A percentile compares a stretch with the other conserved stretches of the same genome.
These are phyloP conservation scores for Drosophila kuntzei DNA, from an alignment of 2,888 invertebrate species.

Conservation along the genomic window DNA sequence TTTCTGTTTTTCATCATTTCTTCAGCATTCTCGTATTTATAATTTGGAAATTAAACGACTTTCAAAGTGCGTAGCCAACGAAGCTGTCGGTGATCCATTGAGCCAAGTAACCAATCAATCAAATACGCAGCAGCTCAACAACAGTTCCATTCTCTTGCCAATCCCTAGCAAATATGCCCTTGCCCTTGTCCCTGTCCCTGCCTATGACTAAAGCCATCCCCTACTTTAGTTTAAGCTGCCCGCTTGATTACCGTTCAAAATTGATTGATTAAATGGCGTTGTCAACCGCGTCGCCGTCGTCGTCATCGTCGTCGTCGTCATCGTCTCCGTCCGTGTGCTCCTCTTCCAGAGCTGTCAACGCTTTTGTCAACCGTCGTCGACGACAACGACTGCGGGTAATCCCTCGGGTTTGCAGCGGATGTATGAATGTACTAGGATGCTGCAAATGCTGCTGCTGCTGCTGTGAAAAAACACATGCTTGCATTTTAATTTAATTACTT, in stretches of 20 bases:
- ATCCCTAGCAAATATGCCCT: slow-evolving; percentile 20
- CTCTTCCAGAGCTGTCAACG: slow-evolving; percentile 65
- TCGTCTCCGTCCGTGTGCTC: slow-evolving; percentile 4
- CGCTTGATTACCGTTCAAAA: slow-evolving; percentile 82
- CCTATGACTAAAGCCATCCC: slow-evolving; percentile 54
- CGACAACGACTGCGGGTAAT: slow-evolving; percentile 56
- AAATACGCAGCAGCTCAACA: slow-evolving; percentile 57
- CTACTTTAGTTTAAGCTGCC: slow-evolving; percentile 76
- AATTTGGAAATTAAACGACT: slow-evolving; percentile 75
- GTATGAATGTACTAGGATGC: slow-evolving; percentile 46
- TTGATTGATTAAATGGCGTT: slow-evolving; percentile 80
- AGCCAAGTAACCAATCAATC: slow-evolving; percentile 73
- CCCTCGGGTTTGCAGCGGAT: slow-evolving; percentile 61
- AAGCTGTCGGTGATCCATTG: slow-evolving; percentile 65
- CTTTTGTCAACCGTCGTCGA: slow-evolving; percentile 70
- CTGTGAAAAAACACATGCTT: slow-evolving; percentile 73
- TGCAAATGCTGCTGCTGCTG: slow-evolving; percentile 19
- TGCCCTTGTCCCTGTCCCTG: neutral
- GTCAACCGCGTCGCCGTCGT: slow-evolving; percentile 52
- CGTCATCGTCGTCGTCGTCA: neutral
- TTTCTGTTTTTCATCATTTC: slow-evolving; percentile 19
- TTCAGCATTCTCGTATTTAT: slow-evolving; percentile 59
- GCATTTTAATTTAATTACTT: slow-evolving; percentile 82
- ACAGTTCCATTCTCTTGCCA: slow-evolving; percentile 28
- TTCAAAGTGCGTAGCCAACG: slow-evolving; percentile 57